Evolutionary conservation across 1,140 invertebrate species (phyloP).

Genomic region (Aphaenogaster rudis): DNA sequence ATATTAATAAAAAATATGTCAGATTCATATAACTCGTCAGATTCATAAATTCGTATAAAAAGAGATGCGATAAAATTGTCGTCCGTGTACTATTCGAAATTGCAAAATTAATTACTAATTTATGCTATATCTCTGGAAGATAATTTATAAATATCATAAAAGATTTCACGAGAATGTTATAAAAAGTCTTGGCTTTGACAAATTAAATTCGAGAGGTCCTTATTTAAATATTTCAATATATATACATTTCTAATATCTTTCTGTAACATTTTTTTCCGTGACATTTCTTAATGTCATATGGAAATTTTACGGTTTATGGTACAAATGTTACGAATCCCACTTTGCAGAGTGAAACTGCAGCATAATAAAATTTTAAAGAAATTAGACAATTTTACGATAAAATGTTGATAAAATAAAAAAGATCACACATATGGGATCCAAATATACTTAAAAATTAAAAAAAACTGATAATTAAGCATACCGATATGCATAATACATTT

Average conservation of each 20-base stretch:
- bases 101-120: neutral
- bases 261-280: neutral
- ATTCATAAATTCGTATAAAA: neutral
- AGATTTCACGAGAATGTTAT: neutral
- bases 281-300: neutral
- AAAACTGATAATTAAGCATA: neutral
- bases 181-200: neutral
- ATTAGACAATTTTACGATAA: neutral
- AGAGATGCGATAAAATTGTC: neutral
- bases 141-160: neutral
- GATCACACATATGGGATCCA: neutral
- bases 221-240: neutral
- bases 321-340: neutral
- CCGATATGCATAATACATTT: neutral
- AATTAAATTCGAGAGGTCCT: neutral
- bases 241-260: neutral
- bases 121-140: neutral
- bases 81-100: neutral
- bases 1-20: conserved; percentile 21
- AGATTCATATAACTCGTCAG: neutral
- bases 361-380: neutral
- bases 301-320: too few relatives aligned
- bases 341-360: neutral
- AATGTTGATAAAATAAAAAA: neutral
- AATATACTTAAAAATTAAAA: neutral